Conservation (phyloP, 2,888 invertebrate genomes). For the Macrophya annulata region DNA sequence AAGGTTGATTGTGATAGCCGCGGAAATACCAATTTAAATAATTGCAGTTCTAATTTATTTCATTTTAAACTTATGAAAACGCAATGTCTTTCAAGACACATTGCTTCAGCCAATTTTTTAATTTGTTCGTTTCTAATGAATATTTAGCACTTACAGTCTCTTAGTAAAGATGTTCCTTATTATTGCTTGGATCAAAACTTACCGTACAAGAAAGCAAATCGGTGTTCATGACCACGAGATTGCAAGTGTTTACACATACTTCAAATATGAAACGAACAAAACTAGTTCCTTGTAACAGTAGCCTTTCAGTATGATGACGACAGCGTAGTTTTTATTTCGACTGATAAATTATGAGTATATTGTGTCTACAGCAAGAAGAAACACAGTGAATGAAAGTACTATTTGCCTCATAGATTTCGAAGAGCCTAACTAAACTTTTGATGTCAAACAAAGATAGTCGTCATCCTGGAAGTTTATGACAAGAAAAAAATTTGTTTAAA, state of each 20-base stretch:
- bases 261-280: slow-evolving; percentile 58
- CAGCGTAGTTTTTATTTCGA: slow-evolving; percentile 26
- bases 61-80: neutral
- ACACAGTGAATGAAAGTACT: neutral
- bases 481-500: slow-evolving; percentile 39
- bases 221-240: neutral
- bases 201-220: neutral
- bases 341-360: neutral
- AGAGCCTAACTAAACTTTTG: slow-evolving; percentile 12
- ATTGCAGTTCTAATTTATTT: neutral
- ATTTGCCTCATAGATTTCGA: slow-evolving; percentile 13
- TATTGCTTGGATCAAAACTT: neutral
- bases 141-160: slow-evolving; percentile 3
- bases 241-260: neutral
- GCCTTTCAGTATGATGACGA: slow-evolving; percentile 61
- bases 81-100: neutral
- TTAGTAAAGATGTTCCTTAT: slow-evolving; percentile 11
- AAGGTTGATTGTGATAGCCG: slow-evolving; percentile 50
- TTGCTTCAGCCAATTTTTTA: slow-evolving; percentile 17
- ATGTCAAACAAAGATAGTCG: neutral
- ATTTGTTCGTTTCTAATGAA: slow-evolving; percentile 26
- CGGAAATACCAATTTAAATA: slow-evolving; percentile 26
- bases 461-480: slow-evolving; percentile 17
- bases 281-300: slow-evolving; percentile 68
- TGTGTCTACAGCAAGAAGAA: neutral